Percentiles rank a stretch among this genome's conserved stretches.
phyloP scores from a whole-genome alignment of 2,113 vertebrate genomes.

The Pachypanchax playfairii region DNA sequence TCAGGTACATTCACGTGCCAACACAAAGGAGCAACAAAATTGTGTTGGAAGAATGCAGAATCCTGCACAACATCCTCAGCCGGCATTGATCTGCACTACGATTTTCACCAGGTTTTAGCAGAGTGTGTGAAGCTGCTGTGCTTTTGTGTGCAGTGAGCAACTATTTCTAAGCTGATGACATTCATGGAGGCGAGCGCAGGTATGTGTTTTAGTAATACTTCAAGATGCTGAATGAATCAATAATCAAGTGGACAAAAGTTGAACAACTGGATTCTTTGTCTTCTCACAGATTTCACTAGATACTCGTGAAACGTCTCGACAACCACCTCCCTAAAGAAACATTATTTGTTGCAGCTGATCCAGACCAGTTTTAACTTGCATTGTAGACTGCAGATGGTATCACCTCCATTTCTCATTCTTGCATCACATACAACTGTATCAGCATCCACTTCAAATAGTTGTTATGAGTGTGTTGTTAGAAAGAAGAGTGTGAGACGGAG shows the following conservation, averaged over 20 bases:
- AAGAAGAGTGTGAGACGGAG: not conserved
- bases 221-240: slow-evolving; percentile 51
- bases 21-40: slow-evolving; percentile 4
- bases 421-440: slow-evolving; percentile 51
- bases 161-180: slow-evolving; percentile 46
- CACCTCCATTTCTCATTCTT: slow-evolving; percentile 44
- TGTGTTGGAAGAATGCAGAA: slow-evolving; percentile 9
- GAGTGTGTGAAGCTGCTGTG: slow-evolving; percentile 7
- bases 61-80: not conserved
- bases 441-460: slow-evolving; percentile 7
- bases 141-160: not conserved
- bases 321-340: slow-evolving; percentile 17
- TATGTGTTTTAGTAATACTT: slow-evolving; percentile 42
- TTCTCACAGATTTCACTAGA: slow-evolving; percentile 19
- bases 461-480: slow-evolving; percentile 19
- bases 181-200: slow-evolving; percentile 25
- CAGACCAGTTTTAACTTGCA: slow-evolving; percentile 37
- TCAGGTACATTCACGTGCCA: not conserved
- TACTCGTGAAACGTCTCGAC: slow-evolving; percentile 17
- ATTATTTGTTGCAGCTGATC: slow-evolving; percentile 15
- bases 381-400: slow-evolving; percentile 24
- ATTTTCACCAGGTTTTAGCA: slow-evolving; percentile 1
- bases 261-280: slow-evolving; percentile 36
- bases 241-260: slow-evolving; percentile 35
- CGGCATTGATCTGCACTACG: slow-evolving; percentile 16